A percentile compares a stretch with the other conserved stretches of the same genome.
phyloP scores from a whole-genome alignment of 2,113 vertebrate genomes.

The Addax nasomaculatus region DNA sequence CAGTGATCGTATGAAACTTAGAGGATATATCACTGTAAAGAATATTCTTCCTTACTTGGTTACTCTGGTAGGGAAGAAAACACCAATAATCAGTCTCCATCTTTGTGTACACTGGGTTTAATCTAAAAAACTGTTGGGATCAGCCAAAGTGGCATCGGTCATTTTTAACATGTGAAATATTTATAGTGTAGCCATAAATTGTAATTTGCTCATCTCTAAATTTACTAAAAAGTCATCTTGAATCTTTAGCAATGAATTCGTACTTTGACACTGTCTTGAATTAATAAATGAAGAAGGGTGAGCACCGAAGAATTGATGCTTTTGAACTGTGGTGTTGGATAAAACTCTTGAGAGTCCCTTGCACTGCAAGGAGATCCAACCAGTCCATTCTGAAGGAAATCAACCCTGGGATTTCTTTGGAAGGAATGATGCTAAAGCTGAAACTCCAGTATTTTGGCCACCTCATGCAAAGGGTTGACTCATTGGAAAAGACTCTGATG shows the following conservation, averaged over 20 bases:
- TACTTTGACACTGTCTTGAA: background rate
- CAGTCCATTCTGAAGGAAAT: too few relatives aligned
- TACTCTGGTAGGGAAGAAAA: background rate
- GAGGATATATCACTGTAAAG: background rate
- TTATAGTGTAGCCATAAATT: background rate
- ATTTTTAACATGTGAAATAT: background rate
- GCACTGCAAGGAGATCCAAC: too few relatives aligned
- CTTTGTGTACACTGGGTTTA: background rate
- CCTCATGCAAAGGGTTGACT: too few relatives aligned
- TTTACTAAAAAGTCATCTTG: conserved; percentile 17
- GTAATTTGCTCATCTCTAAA: background rate
- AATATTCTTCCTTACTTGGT: accelerated
- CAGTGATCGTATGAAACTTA: background rate
- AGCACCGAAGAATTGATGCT: too few relatives aligned
- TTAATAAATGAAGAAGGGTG: background rate
- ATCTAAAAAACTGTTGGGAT: background rate
- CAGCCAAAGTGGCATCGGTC: background rate
- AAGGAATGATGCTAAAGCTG: too few relatives aligned
- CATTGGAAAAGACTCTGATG: too few relatives aligned
- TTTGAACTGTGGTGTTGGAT: too few relatives aligned
- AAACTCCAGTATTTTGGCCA: too few relatives aligned
- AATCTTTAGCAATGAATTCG: background rate
- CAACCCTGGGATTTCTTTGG: too few relatives aligned
- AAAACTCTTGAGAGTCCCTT: too few relatives aligned
- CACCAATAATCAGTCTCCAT: background rate